Evolutionary conservation across 2,888 invertebrate species (phyloP).

Genomic region (Dascillus cervinus): DNA sequence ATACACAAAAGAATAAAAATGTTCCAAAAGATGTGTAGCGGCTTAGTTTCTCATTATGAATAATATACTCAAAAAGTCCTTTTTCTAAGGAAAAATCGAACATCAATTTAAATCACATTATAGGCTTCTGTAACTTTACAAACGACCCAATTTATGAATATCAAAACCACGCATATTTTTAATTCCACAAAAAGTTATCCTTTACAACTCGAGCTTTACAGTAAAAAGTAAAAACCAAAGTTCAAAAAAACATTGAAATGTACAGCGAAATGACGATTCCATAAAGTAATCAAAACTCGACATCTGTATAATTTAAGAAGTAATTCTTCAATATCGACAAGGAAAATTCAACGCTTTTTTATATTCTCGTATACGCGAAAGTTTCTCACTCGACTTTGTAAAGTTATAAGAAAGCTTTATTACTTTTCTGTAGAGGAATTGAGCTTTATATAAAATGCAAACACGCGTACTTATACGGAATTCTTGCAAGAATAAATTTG

Average conservation of each 20-base stretch:
- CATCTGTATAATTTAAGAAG: constrained; percentile 30
- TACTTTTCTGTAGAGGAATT: constrained; percentile 27
- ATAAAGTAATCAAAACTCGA: constrained; percentile 26
- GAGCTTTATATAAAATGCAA: constrained; percentile 31
- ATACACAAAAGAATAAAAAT: too few relatives aligned
- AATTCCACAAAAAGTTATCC: too few relatives aligned
- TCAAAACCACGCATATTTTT: too few relatives aligned
- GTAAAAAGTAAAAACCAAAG: too few relatives aligned
- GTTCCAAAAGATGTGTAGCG: too few relatives aligned
- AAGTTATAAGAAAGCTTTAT: constrained; percentile 30
- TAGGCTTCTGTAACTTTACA: background rate
- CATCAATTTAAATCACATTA: constrained; percentile 1
- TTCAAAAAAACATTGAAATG: constrained; percentile 4
- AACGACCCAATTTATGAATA: background rate
- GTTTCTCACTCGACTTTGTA: constrained; percentile 23
- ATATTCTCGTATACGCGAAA: constrained; percentile 23
- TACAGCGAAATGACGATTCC: constrained; percentile 21
- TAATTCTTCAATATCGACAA: constrained; percentile 27
- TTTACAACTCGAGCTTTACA: too few relatives aligned
- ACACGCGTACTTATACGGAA: constrained; percentile 23
- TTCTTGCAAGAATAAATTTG: constrained; percentile 8
- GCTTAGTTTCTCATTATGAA: too few relatives aligned
- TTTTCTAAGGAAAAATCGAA: background rate
- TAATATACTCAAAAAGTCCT: too few relatives aligned
- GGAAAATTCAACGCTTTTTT: constrained; percentile 22